Base-by-base conservation (phyloP, 2,888 invertebrate species). In the Pseudococcus longispinus region DNA sequence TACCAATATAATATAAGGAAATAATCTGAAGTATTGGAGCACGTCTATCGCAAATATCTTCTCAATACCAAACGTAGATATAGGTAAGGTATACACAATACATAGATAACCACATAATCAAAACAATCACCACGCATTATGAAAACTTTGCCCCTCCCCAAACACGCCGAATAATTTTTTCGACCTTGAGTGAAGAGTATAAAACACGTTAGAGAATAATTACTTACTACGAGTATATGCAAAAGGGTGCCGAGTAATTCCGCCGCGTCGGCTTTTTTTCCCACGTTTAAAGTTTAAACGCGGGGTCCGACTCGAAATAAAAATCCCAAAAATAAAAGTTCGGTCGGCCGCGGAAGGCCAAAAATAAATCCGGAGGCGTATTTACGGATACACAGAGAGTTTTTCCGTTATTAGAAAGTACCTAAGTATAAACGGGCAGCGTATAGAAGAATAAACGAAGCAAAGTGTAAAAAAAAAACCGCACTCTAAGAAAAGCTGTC, bases 351-450 rank as follows among this genome's bases (percentile, higher is more conserved):
- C 86, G 86, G 44, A 86, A 44, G 37, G 80, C 86, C 86, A 86
- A 74, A 86, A 86, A 86, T 86, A 86, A 86, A 86, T 86, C 77
- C 86, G 80, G 55, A 86, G 80, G 80, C 77, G 86, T 84, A 84
- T 84, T 55, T 84, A 84, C 84, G 60, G 84, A 51, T 42, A 23
- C 84, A 84, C 84, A 2, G 51, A 29, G 42, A 83, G n/a, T 46
- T 83, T 82, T 46, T 44, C 23, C 46, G 44, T 46, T 46, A 44
- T 15, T 37, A 83, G 29, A 83, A 26, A 83, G 26, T 83, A 44
- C 23, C 26, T 6, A 82, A 2, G 42, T 23, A 32, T 74, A 51
- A 2, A n/a, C 26, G 60, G 20, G 60, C 8, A 65, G 23, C n/a
- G 8, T 32, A 32, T 5, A 2, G 37, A 23, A 32, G 51, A 51